phyloP scores from a whole-genome alignment of 2,888 invertebrate genomes.

The Abrostola triplasia region DNA sequence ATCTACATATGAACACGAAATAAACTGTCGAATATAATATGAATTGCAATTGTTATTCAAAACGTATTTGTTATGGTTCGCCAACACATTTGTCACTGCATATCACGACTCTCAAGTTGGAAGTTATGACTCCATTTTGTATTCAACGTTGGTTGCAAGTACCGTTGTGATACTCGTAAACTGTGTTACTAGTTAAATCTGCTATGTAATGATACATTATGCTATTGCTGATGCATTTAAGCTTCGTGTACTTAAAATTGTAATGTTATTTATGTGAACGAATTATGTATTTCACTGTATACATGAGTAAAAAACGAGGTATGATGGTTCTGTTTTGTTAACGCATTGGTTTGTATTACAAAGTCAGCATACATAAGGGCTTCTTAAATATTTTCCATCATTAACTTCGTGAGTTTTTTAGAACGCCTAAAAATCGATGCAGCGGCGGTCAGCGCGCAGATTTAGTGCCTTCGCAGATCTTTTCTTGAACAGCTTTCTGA shows the following conservation, averaged over 20 bases:
- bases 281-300: too few relatives aligned
- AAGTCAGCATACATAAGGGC: too few relatives aligned
- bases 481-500: too few relatives aligned
- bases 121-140: conserved; percentile 43
- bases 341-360: too few relatives aligned
- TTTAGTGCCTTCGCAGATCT: too few relatives aligned
- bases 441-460: too few relatives aligned
- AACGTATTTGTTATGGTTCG: conserved; percentile 42
- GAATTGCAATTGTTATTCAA: conserved; percentile 34
- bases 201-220: conserved; percentile 7
- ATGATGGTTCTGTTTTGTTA: too few relatives aligned
- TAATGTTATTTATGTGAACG: too few relatives aligned
- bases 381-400: too few relatives aligned
- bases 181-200: conserved; percentile 4
- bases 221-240: not conserved
- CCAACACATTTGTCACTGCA: conserved; percentile 39
- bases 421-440: too few relatives aligned
- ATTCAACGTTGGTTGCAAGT: conserved; percentile 28
- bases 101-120: conserved; percentile 49
- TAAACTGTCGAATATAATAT: conserved; percentile 6
- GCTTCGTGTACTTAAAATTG: not conserved
- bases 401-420: too few relatives aligned
- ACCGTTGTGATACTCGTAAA: conserved; percentile 16
- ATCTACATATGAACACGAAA: not conserved
- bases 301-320: too few relatives aligned